Percentiles rank a stretch among this genome's conserved stretches.
These are phyloP conservation scores for Cyprinus carpio DNA, from an alignment of 2,113 vertebrate species.

Conservation along the genomic window DNA sequence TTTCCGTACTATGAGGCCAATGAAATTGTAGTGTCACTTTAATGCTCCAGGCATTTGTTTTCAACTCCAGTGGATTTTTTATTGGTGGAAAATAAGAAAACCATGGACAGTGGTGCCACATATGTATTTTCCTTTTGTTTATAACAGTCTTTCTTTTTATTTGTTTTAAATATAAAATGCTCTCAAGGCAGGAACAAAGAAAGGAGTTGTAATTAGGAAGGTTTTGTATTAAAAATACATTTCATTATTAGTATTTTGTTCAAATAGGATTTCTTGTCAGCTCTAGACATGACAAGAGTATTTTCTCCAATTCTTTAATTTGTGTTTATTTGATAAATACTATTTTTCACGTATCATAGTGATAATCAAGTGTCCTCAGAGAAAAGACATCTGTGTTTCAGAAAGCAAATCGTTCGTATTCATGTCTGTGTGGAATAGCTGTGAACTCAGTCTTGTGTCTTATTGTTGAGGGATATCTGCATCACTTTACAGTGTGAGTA, in stretches of 20 bases:
- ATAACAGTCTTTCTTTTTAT: neutral
- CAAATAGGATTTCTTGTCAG: neutral
- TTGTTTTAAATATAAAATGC: neutral
- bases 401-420: neutral
- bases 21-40: neutral
- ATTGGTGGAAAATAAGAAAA: neutral
- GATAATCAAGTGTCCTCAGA: neutral
- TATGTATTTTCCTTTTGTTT: neutral
- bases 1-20: neutral
- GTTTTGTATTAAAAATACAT: neutral
- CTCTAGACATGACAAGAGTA: neutral
- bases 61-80: neutral
- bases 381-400: neutral
- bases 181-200: neutral
- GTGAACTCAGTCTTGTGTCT: neutral
- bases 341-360: neutral
- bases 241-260: constrained; percentile 15
- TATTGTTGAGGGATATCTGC: neutral
- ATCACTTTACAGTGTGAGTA: neutral
- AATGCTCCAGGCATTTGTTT: neutral
- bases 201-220: neutral
- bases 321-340: neutral
- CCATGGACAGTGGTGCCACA: neutral
- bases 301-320: neutral
- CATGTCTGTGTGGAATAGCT: neutral